A percentile compares a stretch with the other conserved stretches of the same genome.
Evolutionary conservation across 2,888 invertebrate species (phyloP).

Genomic region (Stenodema calcarata): DNA sequence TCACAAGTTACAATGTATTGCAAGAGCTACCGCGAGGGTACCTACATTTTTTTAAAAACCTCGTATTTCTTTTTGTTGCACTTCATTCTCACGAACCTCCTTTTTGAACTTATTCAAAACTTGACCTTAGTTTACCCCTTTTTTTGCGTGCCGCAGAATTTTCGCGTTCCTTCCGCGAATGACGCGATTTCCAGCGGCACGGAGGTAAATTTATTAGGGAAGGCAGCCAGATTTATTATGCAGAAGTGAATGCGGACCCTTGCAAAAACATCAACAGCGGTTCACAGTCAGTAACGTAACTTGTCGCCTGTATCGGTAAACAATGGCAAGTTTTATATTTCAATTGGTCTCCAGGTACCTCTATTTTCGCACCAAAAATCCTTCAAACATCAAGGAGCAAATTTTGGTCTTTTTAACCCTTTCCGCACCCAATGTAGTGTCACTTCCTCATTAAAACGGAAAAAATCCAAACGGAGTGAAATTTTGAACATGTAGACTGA

Average conservation of each 20-base stretch:
- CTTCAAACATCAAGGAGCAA: too few relatives aligned
- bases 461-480: too few relatives aligned
- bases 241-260: background rate
- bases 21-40: background rate
- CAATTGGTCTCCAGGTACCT: too few relatives aligned
- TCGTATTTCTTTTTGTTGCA: too few relatives aligned
- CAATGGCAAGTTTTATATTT: background rate
- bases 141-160: background rate
- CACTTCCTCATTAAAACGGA: too few relatives aligned
- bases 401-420: too few relatives aligned
- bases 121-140: background rate
- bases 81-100: background rate
- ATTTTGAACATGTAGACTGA: too few relatives aligned
- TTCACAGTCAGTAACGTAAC: background rate
- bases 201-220: background rate
- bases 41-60: background rate
- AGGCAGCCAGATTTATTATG: background rate
- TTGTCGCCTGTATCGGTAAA: background rate
- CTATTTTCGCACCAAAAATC: too few relatives aligned
- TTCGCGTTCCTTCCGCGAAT: background rate
- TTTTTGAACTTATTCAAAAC: slow-evolving; percentile 8
- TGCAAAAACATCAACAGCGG: background rate
- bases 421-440: too few relatives aligned
- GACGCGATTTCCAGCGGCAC: background rate
- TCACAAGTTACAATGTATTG: background rate